These are phyloP conservation scores for Otolemur crassicaudatus DNA, from an alignment of 2,797 vertebrate genomes.

Conservation along the genomic window DNA sequence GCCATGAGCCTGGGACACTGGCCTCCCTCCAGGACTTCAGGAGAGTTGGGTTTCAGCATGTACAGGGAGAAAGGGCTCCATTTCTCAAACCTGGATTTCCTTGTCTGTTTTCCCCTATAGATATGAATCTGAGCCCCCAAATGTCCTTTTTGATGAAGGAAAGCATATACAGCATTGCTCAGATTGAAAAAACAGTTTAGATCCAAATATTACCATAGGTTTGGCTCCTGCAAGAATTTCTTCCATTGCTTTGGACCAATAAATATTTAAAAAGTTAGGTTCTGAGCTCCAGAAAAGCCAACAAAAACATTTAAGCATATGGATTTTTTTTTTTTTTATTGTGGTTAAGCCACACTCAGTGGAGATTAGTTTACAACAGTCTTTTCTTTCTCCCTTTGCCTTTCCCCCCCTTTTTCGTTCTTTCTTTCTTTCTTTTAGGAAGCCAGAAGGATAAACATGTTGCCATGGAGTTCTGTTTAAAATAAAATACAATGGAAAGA, in stretches of 20 bases:
- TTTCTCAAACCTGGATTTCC: conserved; percentile 9
- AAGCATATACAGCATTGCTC: neutral
- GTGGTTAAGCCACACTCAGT: conserved; percentile 70
- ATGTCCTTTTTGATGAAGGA: neutral
- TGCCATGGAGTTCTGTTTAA: conserved; percentile 86
- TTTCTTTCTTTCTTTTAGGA: neutral
- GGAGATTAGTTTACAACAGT: conserved; percentile 75
- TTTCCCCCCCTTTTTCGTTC: neutral
- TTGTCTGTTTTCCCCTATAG: neutral
- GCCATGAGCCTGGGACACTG: neutral
- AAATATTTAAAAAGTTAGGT: conserved; percentile 71
- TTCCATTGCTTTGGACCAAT: conserved; percentile 57
- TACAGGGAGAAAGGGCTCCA: neutral
- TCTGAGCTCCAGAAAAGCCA: conserved; percentile 66
- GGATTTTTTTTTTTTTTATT: conserved; percentile 72
- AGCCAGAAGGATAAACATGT: conserved; percentile 82
- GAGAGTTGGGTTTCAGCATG: conserved; percentile 41
- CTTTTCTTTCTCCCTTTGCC: neutral
- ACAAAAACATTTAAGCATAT: conserved; percentile 66
- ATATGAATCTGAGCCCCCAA: neutral
- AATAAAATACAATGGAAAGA: conserved; percentile 87
- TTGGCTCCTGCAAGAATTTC: conserved; percentile 58
- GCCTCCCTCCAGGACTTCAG: conserved; percentile 24
- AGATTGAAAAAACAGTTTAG: neutral
- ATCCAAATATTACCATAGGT: conserved; percentile 15